Evolutionary conservation across 2,797 vertebrate species (phyloP), one percentile per base, ranked within the genome.

Genomic region (Discoglossus pictus): DNA sequence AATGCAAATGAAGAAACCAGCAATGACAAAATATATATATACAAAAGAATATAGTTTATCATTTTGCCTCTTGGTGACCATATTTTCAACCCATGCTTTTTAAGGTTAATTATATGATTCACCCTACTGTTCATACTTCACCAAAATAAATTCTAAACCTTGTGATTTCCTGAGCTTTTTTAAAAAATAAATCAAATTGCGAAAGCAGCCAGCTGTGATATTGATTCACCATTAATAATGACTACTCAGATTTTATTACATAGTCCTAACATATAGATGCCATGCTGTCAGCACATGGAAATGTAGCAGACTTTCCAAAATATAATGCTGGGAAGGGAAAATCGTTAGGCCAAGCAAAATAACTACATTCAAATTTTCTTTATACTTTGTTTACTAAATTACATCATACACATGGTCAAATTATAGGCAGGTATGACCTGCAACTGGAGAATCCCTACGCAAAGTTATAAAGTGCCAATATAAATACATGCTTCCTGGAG

Each of bases 301-400:
- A 70, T 63, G 31, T 21, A 35, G n/a, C 40, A 44, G 23, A 24
- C 66, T 53, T 27, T 63, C 35, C 42, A 63, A 63, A 70, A 63
- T 55, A 55, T 53, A 56, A 70, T 70, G 67, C 53, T 25, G 20
- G 35, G 36, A 56, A 56, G 40, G 53, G 67, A 69, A 63, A 55
- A 62, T 38, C 7, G 20, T 13, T 1, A 24, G 35, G 67, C 67
- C 59, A 70, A 62, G 43, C 42, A 16, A 70, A 70, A 70, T 62
- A 70, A 34, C 42, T 20, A 35, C 67, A 70, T 70, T 70, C 16
- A 63, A 15, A 70, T 70, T 58, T 51, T 56, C 52, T 51, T 58
- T 71, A 58, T 50, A 64, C 68, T 44, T n/a, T 63, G 67, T 64
- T 71, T 71, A 23, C 61, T 63, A 51, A 71, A 58, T 71, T 51